Conservation (phyloP, 1,140 invertebrate genomes). For the Drosophila subobscura region DNA sequence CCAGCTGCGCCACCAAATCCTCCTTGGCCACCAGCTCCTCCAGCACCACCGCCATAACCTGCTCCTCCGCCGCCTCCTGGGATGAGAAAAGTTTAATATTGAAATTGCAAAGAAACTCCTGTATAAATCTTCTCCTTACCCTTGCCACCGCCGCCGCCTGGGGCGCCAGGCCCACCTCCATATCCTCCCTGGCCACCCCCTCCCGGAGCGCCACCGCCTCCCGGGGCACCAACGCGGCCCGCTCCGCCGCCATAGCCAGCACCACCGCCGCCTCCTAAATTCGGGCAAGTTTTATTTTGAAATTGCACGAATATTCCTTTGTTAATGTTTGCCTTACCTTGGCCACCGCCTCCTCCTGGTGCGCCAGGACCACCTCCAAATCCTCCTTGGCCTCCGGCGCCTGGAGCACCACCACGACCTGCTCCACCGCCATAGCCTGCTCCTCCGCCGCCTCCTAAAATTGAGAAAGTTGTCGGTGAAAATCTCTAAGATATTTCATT, state of each 20-base stretch:
- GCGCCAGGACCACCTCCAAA: conserved; percentile 32
- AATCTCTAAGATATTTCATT: background rate
- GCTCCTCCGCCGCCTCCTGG: conserved; percentile 19
- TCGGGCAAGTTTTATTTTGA: too few relatives aligned
- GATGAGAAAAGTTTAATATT: too few relatives aligned
- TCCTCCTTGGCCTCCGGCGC: conserved; percentile 14
- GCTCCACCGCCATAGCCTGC: conserved; percentile 59
- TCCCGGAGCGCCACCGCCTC: conserved; percentile 36
- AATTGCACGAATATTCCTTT: too few relatives aligned
- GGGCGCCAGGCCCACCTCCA: conserved; percentile 33
- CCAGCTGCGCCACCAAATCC: conserved; percentile 23
- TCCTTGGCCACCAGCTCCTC: conserved; percentile 36
- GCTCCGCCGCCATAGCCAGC: conserved; percentile 31
- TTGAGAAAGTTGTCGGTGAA: too few relatives aligned
- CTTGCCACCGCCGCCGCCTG: conserved; percentile 23
- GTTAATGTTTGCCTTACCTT: background rate
- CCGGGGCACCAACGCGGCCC: conserved; percentile 45
- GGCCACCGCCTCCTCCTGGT: conserved; percentile 28
- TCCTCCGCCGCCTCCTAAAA: conserved; percentile 66
- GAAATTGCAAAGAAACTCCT: too few relatives aligned
- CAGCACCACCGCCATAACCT: conserved; percentile 21
- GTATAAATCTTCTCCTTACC: background rate
- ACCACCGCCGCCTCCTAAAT: conserved; percentile 2
- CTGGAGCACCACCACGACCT: conserved; percentile 40
- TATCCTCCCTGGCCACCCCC: conserved; percentile 14